Conservation (phyloP, 2,888 invertebrate species). For the Melolontha melolontha region DNA sequence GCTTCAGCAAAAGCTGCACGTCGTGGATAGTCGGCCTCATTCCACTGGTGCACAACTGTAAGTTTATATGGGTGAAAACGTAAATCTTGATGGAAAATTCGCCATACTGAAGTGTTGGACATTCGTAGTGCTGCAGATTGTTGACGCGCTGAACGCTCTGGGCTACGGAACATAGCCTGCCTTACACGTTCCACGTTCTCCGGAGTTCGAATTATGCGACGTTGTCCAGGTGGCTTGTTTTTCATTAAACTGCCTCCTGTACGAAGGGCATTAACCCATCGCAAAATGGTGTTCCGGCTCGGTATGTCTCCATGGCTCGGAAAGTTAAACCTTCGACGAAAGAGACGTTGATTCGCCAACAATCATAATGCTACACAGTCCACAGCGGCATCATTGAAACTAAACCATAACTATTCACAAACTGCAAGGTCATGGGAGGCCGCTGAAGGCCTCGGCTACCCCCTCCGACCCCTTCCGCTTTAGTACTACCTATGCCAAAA, state of each 20-base stretch:
- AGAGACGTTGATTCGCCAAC: slow-evolving; percentile 7
- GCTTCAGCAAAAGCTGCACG: too few species aligned
- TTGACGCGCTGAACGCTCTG: too few species aligned
- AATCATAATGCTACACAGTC: too few species aligned
- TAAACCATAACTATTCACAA: slow-evolving; percentile 11
- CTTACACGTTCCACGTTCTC: too few species aligned
- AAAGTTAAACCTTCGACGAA: slow-evolving; percentile 26
- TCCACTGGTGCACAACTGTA: too few species aligned
- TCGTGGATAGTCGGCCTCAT: slow-evolving; percentile 18
- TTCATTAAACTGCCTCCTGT: too few species aligned
- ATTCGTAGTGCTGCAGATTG: too few species aligned
- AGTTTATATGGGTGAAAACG: slow-evolving; percentile 18
- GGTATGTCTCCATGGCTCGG: slow-evolving; percentile 40
- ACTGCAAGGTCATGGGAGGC: slow-evolving; percentile 8
- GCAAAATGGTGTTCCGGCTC: slow-evolving; percentile 35
- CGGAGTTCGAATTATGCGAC: too few species aligned
- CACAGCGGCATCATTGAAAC: slow-evolving; percentile 18
- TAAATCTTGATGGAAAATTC: too few species aligned
- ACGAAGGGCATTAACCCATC: slow-evolving; percentile 26
- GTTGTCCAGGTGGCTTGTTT: too few species aligned
- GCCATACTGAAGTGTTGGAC: too few species aligned
- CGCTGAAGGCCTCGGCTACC: not conserved
- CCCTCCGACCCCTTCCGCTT: not conserved
- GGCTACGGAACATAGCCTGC: too few species aligned
- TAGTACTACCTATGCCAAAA: slow-evolving; percentile 11